Conservation (phyloP, 2,888 invertebrate genomes). For the Tupiocoris notatus region DNA sequence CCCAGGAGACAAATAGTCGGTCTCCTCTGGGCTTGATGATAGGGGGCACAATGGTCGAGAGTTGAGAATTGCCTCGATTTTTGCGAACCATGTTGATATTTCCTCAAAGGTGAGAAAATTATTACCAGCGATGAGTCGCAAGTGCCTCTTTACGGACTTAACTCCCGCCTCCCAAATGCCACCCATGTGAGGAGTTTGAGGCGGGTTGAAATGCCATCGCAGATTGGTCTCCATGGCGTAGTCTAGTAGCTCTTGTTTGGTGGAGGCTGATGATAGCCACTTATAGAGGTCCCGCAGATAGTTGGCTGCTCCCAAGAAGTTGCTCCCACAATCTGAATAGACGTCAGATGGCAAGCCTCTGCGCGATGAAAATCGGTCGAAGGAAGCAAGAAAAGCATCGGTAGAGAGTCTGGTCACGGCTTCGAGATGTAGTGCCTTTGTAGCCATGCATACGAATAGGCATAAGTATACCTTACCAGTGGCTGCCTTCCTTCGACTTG, state of each 20-base stretch:
- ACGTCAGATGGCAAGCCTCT: conserved; percentile 49
- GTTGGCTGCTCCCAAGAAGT: conserved; percentile 51
- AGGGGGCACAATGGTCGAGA: too few species aligned
- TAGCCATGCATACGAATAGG: conserved; percentile 50
- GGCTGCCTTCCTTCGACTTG: conserved; percentile 24
- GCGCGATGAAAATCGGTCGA: conserved; percentile 50
- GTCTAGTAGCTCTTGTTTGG: conserved; percentile 5
- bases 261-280: not conserved
- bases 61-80: too few species aligned
- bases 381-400: conserved; percentile 50
- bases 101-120: conserved; percentile 50
- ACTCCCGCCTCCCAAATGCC: conserved; percentile 52
- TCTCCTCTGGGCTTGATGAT: too few species aligned
- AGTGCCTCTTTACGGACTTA: conserved; percentile 51
- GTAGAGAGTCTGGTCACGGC: conserved; percentile 50
- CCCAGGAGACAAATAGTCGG: too few species aligned
- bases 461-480: conserved; percentile 42
- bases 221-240: conserved; percentile 41
- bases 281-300: conserved; percentile 41
- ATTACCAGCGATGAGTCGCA: conserved; percentile 28
- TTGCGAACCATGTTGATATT: conserved; percentile 49
- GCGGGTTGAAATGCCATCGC: conserved; percentile 45
- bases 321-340: conserved; percentile 52
- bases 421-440: conserved; percentile 52
- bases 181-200: conserved; percentile 51